Percentiles rank a stretch among this genome's conserved stretches.
phyloP scores from a whole-genome alignment of 2,888 invertebrate species.

The Agonum fuliginosum region DNA sequence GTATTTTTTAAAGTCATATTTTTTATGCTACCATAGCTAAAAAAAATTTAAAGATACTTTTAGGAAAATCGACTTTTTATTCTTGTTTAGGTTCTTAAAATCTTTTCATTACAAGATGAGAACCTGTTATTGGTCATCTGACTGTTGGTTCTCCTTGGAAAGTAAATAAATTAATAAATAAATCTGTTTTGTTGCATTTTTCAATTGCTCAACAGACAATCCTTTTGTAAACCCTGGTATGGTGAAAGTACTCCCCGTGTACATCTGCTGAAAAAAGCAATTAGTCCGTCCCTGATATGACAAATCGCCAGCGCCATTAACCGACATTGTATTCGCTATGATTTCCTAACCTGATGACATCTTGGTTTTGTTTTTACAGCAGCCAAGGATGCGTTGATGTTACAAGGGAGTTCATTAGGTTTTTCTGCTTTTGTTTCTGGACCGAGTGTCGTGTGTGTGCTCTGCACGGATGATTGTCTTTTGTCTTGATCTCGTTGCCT shows the following conservation, averaged over 20 bases:
- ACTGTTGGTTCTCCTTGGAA: neutral
- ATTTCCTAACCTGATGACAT: conserved; percentile 54
- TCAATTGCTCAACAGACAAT: too few species aligned
- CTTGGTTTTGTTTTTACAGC: conserved; percentile 42
- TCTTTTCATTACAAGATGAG: too few species aligned
- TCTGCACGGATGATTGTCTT: conserved; percentile 1
- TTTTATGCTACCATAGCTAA: too few species aligned
- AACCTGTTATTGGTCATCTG: too few species aligned
- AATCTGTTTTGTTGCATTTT: too few species aligned
- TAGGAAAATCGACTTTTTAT: too few species aligned
- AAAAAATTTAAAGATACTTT: too few species aligned
- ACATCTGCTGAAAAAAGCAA: conserved; percentile 47
- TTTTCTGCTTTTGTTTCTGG: conserved; percentile 16
- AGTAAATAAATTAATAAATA: too few species aligned
- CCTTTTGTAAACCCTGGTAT: neutral
- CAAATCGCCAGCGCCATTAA: conserved; percentile 55
- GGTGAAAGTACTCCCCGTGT: neutral
- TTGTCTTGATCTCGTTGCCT: conserved; percentile 23
- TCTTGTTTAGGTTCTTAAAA: too few species aligned
- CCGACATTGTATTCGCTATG: conserved; percentile 42
- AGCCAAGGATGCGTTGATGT: conserved; percentile 19
- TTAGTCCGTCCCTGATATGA: conserved; percentile 52
- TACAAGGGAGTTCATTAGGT: conserved; percentile 20
- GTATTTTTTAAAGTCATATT: too few species aligned
- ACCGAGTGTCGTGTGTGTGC: neutral